Conservation (phyloP, 2,888 invertebrate species). For the Agriopis marginaria region DNA sequence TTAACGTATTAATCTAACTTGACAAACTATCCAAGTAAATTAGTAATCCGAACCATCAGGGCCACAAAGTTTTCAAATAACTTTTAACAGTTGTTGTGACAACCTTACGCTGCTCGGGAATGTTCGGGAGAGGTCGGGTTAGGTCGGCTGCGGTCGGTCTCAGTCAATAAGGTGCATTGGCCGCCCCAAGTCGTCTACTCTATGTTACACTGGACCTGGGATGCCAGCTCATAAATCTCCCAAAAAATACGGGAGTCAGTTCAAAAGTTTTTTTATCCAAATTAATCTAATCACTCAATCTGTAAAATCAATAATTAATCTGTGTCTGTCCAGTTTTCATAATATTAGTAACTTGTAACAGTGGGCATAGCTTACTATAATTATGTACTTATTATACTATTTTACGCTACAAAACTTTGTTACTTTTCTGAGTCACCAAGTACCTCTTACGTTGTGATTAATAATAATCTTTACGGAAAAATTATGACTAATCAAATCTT, state of each 20-base stretch:
- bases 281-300: no score
- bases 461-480: no score
- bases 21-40: conserved; percentile 60
- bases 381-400: background rate
- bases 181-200: conserved; percentile 79
- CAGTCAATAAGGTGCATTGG: conserved; percentile 81
- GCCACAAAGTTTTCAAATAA: conserved; percentile 65
- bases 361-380: no score
- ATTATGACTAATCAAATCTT: background rate
- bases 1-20: conserved; percentile 54
- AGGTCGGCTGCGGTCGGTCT: conserved; percentile 67
- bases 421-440: no score
- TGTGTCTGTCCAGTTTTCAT: no score
- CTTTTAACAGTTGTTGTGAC: conserved; percentile 67
- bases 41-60: conserved; percentile 55
- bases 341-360: no score
- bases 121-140: conserved; percentile 63
- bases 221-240: conserved; percentile 49
- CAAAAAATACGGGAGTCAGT: conserved; percentile 34
- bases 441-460: no score
- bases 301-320: no score
- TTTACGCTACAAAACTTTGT: background rate
- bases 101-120: conserved; percentile 60
- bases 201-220: conserved; percentile 59
- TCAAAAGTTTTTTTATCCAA: background rate